Evolutionary conservation across 37 sponge, comb jelly and placozoan species (phyloP), one percentile per base, ranked within the genome.

Genomic region (Trichoplax adhaerens): DNA sequence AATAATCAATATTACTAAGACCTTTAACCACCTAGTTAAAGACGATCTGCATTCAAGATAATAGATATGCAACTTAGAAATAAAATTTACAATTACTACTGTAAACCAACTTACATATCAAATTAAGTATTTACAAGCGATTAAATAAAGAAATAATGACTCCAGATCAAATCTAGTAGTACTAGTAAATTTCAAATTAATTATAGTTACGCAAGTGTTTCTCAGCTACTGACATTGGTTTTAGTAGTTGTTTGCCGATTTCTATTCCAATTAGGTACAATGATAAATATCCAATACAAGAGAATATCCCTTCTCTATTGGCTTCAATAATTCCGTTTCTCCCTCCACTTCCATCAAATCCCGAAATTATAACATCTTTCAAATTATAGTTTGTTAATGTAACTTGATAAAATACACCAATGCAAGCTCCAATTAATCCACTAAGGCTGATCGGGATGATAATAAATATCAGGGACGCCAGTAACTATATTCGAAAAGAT

Each of bases 301-400:
- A 98, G 59, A 86, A 5, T 1, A 98, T 4, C 0, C 99, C 99
- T 58, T 92, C 93, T 67, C 99, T 58, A 65, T 98, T 98, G 64
- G 99, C 85, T 82, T 82, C 77, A 57, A 92, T 48, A 12, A 92
- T 76, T 2, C 73, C 81, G 0, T 48, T 58, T 48, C 94, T 68
- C 47, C 79, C 70, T 2, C 83, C 83, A 72, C 80, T 80, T 6
- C 87, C 83, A 10, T 66, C 61, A 59, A 76, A 79, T 6, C 90
- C 91, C 55, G 68, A 63, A 5, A 84, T 47, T 0, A 98, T 62
- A 76, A 81, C 89, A 12, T 84, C 80, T 0, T 58, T 64, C 74
- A 81, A 48, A 2, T 84, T 85, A 46, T 5, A 53, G 57, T 56
- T 5, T 5, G 81, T 76, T 51, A 98, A 78, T 0, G 60, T 57